These are phyloP conservation scores for Steromphala cineraria DNA, from an alignment of 2,888 invertebrate genomes.

Conservation along the genomic window DNA sequence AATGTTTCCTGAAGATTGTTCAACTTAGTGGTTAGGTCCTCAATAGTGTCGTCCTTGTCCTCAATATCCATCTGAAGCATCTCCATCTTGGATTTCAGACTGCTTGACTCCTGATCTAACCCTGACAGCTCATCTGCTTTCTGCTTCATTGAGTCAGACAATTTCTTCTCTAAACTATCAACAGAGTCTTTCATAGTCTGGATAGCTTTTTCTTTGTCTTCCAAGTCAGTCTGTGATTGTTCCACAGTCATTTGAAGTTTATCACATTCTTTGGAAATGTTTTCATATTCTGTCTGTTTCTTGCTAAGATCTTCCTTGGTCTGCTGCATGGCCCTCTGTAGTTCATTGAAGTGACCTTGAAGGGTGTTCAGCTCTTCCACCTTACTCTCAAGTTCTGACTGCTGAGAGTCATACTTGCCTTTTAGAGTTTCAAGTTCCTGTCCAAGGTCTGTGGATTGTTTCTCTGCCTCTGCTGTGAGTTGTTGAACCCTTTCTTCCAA, in stretches of 20 bases:
- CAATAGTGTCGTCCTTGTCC: slow-evolving; percentile 32
- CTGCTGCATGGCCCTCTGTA: slow-evolving; percentile 28
- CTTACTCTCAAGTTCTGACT: slow-evolving; percentile 35
- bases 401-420: slow-evolving; percentile 36
- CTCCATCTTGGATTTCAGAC: slow-evolving; percentile 27
- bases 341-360: slow-evolving; percentile 24
- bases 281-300: slow-evolving; percentile 15
- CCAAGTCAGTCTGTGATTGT: slow-evolving; percentile 17
- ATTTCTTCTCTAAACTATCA: neutral
- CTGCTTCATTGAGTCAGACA: neutral
- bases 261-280: slow-evolving; percentile 24
- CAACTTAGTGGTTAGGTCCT: slow-evolving; percentile 30
- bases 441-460: neutral
- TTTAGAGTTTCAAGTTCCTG: slow-evolving; percentile 34
- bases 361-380: slow-evolving; percentile 31
- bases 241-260: slow-evolving; percentile 29
- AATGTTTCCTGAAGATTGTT: slow-evolving; percentile 2
- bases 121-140: slow-evolving; percentile 20
- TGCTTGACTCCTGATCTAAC: slow-evolving; percentile 23
- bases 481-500: slow-evolving; percentile 27
- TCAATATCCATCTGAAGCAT: slow-evolving; percentile 35
- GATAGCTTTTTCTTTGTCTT: slow-evolving; percentile 12
- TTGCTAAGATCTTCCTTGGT: slow-evolving; percentile 4
- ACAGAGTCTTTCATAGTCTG: slow-evolving; percentile 8
- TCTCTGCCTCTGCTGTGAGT: slow-evolving; percentile 18